Evolutionary conservation across 2,797 vertebrate species (phyloP), one percentile per base, ranked within the genome.

Genomic region (Gymnocypris eckloni): DNA sequence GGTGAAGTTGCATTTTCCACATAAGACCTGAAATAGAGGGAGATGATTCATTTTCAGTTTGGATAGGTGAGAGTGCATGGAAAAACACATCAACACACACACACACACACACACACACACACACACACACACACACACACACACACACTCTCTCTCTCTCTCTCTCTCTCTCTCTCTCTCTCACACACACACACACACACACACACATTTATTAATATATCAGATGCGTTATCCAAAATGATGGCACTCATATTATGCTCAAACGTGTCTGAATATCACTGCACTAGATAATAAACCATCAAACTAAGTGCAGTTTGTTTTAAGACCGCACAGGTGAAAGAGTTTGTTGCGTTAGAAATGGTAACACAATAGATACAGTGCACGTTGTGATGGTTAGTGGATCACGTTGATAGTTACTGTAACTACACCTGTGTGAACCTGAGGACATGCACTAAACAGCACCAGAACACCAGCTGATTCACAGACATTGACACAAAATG

Each of bases 1-100:
- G n/a, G 91, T 94, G 94, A 95, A 94, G 95, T 91, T 92, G 84
- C 91, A 93, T 95, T 96, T 96, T 95, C 94, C 94, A 95, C 90
- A 94, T 90, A 88, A 91, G 90, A 89, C 87, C 89, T 82, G 87
- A 81, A 90, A 90, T 89, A 89, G 90, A 91, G 91, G 86, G 78
- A 82, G 82, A 77, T 70, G 28, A 82, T 77, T 87, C 75, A 41
- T 56, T 78, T 82, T 86, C 43, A 59, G 33, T 59, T 79, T 33
- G 39, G 70, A 73, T 45, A 85, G 66, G 83, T 88, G 90, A 90
- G 67, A 72, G 45, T 20, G 22, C 33, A 71, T 56, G 52, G 77
- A 87, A 88, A 89, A 89, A 86, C 87, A 89, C 81, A 50, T 81
- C 87, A 50, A 13, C 6, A 72, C 89, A 90, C 71, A 89, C 69